phyloP scores from a whole-genome alignment of 2,113 vertebrate genomes.

The Promerops cafer region DNA sequence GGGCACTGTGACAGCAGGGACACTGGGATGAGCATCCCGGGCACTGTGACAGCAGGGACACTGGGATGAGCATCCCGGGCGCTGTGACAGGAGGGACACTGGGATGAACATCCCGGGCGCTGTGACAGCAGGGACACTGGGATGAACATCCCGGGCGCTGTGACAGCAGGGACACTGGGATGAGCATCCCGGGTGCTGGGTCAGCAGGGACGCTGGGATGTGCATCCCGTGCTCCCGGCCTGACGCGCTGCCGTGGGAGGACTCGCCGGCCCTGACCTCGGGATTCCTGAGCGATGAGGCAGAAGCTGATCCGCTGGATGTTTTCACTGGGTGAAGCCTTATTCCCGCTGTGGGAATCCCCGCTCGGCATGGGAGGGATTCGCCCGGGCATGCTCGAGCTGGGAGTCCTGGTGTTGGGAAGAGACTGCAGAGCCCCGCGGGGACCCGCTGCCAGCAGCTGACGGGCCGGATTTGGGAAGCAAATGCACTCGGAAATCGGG shows the following conservation, averaged over 20 bases:
- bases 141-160: background rate
- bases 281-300: background rate
- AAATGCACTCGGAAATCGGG: background rate
- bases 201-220: background rate
- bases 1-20: accelerated
- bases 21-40: background rate
- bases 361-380: background rate
- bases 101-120: accelerated
- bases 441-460: background rate
- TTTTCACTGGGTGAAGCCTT: background rate
- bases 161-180: background rate
- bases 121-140: background rate
- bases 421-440: background rate
- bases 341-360: background rate
- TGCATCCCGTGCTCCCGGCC: background rate
- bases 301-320: background rate
- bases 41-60: accelerated
- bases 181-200: background rate
- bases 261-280: background rate
- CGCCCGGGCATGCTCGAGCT: background rate
- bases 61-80: accelerated
- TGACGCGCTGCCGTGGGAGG: background rate
- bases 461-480: background rate
- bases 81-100: no score
- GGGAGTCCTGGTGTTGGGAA: background rate